phyloP scores from a whole-genome alignment of 2,888 invertebrate genomes.

The Leptura quadrifasciata region DNA sequence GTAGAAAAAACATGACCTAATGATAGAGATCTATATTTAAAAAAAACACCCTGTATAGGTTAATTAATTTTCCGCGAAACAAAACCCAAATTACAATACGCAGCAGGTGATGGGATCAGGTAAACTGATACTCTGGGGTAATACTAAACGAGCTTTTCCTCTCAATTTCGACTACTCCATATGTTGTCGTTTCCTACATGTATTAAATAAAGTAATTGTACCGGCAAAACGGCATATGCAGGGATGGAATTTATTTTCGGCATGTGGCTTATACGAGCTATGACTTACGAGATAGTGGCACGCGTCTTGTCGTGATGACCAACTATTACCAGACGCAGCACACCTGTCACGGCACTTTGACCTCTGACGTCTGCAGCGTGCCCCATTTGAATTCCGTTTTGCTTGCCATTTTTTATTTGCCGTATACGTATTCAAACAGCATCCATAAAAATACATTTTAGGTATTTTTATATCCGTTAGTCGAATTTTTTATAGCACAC shows the following conservation, averaged over 20 bases:
- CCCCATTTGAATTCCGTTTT: neutral
- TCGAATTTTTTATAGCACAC: neutral
- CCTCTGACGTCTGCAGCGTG: neutral
- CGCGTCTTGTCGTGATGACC: slow-evolving; percentile 55
- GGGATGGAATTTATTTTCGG: slow-evolving; percentile 1
- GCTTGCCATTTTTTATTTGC: slow-evolving; percentile 1
- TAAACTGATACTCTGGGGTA: neutral
- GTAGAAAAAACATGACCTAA: no score
- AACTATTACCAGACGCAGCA: slow-evolving; percentile 48
- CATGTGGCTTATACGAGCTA: slow-evolving; percentile 39
- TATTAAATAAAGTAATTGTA: slow-evolving; percentile 11
- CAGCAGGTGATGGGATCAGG: neutral
- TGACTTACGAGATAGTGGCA: slow-evolving; percentile 55
- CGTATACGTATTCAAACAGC: neutral
- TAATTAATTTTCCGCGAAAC: neutral
- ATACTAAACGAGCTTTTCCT: neutral
- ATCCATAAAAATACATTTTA: neutral
- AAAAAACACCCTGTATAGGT: neutral
- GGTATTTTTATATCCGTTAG: neutral
- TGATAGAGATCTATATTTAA: no score
- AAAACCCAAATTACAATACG: neutral
- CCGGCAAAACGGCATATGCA: slow-evolving; percentile 20
- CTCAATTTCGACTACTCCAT: neutral
- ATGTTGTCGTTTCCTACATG: neutral
- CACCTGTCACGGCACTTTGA: slow-evolving; percentile 37